A percentile compares a stretch with the other conserved stretches of the same genome.
Evolutionary conservation across 2,888 invertebrate species (phyloP).

Genomic region (Catonia carolina): DNA sequence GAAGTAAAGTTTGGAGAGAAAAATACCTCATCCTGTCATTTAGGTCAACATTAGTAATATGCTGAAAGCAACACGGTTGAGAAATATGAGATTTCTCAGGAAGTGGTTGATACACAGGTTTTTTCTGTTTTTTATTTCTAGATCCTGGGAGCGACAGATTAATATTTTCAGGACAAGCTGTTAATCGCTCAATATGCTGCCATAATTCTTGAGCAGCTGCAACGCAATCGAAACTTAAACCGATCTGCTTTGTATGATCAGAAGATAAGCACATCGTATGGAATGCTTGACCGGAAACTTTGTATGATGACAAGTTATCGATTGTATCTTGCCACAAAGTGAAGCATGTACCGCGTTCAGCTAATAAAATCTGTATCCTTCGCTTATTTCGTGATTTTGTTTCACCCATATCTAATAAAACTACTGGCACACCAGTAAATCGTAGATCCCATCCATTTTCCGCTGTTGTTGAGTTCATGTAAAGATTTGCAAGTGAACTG

Average conservation of each 20-base stretch:
- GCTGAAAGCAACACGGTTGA: conserved; percentile 77
- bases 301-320: conserved; percentile 70
- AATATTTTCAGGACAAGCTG: conserved; percentile 71
- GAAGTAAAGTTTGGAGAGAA: conserved; percentile 59
- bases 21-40: conserved; percentile 59
- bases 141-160: conserved; percentile 62
- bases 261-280: conserved; percentile 74
- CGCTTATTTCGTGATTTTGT: conserved; percentile 60
- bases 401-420: conserved; percentile 69
- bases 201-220: conserved; percentile 65
- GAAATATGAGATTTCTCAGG: conserved; percentile 77
- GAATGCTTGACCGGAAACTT: conserved; percentile 61
- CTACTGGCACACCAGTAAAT: conserved; percentile 71
- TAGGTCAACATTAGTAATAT: conserved; percentile 68
- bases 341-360: conserved; percentile 74
- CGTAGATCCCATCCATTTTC: conserved; percentile 58
- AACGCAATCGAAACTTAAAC: conserved; percentile 71
- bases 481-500: conserved; percentile 65
- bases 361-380: conserved; percentile 61
- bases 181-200: conserved; percentile 59
- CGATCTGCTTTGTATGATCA: conserved; percentile 69
- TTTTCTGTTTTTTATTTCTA: conserved; percentile 42
- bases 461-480: conserved; percentile 51
- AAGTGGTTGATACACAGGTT: conserved; percentile 52
- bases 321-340: conserved; percentile 74